phyloP scores from a whole-genome alignment of 2,113 vertebrate species.

The Indri indri region DNA sequence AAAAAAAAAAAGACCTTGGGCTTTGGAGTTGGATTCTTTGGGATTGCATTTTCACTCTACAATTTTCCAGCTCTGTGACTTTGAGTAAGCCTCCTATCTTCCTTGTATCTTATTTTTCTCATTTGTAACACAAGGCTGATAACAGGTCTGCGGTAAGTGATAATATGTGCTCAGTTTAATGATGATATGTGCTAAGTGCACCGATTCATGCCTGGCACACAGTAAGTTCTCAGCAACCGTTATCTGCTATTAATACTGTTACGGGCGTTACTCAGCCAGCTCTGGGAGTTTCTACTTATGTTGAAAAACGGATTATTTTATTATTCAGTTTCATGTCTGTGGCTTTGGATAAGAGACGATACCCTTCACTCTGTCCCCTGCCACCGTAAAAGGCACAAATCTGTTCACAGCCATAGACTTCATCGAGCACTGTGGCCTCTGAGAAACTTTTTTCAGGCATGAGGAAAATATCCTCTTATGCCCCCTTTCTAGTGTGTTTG shows the following conservation, averaged over 20 bases:
- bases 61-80: not conserved
- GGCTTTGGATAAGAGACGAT: not conserved
- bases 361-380: no score
- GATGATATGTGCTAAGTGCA: not conserved
- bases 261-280: not conserved
- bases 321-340: not conserved
- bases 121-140: not conserved
- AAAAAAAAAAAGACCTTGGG: not conserved
- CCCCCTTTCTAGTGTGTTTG: not conserved
- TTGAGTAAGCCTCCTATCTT: not conserved
- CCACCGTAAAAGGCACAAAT: not conserved
- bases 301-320: not conserved
- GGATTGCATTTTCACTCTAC: not conserved
- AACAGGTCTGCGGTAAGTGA: not conserved
- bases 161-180: not conserved
- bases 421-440: not conserved
- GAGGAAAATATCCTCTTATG: not conserved
- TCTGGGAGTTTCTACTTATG: not conserved
- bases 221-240: not conserved
- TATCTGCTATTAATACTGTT: not conserved
- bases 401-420: not conserved
- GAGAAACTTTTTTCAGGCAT: not conserved
- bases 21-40: not conserved
- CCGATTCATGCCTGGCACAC: not conserved
- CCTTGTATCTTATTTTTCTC: not conserved